Conservation (phyloP, 2,113 vertebrate species). For the Corythornis cristatus region DNA sequence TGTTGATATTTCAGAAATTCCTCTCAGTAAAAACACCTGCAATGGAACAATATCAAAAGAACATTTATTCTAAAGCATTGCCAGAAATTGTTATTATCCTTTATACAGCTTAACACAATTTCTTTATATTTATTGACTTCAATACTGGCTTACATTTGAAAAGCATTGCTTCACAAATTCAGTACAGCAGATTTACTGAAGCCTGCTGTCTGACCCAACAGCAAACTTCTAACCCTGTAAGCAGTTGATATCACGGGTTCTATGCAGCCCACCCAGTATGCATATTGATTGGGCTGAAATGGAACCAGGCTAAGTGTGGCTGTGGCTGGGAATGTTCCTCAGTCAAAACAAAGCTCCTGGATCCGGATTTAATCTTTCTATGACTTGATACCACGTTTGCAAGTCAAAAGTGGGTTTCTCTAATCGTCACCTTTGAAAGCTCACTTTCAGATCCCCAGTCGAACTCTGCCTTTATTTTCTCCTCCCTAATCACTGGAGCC, state of each 20-base stretch:
- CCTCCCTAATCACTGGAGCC: slow-evolving; percentile 13
- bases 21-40: background rate
- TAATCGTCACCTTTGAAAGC: background rate
- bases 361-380: background rate
- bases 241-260: background rate
- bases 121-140: background rate
- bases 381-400: background rate
- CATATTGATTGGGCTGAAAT: background rate
- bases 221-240: background rate
- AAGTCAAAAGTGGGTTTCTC: slow-evolving; percentile 10
- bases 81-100: background rate
- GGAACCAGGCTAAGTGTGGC: background rate
- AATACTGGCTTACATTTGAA: background rate
- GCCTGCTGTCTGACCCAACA: background rate
- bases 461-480: slow-evolving; percentile 39
- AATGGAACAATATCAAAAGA: background rate
- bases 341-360: background rate
- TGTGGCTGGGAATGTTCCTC: slow-evolving; percentile 5
- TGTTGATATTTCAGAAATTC: background rate
- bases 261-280: background rate
- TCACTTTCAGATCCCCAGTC: background rate
- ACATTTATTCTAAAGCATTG: background rate
- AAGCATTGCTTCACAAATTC: background rate
- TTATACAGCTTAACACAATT: background rate
- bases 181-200: slow-evolving; percentile 9